Evolutionary conservation across 2,888 invertebrate species (phyloP), one percentile per base, ranked within the genome.

Genomic region (Xanthia icteritia): DNA sequence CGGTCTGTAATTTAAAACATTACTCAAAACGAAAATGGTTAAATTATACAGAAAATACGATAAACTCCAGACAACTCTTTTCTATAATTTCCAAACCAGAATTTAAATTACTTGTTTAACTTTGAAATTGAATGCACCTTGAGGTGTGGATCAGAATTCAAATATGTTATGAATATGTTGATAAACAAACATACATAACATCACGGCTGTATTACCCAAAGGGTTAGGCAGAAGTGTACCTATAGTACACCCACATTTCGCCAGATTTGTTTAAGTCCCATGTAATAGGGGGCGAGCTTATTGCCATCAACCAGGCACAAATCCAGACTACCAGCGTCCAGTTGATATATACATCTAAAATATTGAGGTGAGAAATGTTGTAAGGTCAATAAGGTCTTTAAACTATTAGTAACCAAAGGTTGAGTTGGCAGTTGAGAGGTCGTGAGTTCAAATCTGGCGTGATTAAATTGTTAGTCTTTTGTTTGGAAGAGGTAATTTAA

Each of bases 61-160:
- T 17, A n/a, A 6, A 13, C 15, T 17, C 31, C 31, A 48, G 13
- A 45, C 11, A 63, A 51, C n/a, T 65, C n/a, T n/a, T 20, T 8
- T 27, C 13, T 39, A 51, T 9, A 39, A 72, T 65, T 39, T 51
- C 8, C n/a, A 31, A 51, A 42, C 15, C 45, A 15, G 76, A 73
- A 65, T 76, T 51, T 58, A 65, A 48, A 65, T 73, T 0, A 48
- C 45, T 31, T 73, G 9, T 73, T 73, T 51, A 60, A 58, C 65
- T 73, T 73, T 45, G 2, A 42, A 45, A 66, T 42, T 42, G 20
- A 42, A 66, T 58, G 20, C 11, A 64, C 36, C 23, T 8, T 3
- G 20, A 60, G 48, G 39, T 68, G 48, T 17, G 15, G 23, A 64
- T 15, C n/a, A 11, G 48, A 68, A 56, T 74, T 36, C 15, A 45